These are phyloP conservation scores for Eolophus roseicapilla DNA, from an alignment of 2,113 vertebrate species.

Conservation along the genomic window DNA sequence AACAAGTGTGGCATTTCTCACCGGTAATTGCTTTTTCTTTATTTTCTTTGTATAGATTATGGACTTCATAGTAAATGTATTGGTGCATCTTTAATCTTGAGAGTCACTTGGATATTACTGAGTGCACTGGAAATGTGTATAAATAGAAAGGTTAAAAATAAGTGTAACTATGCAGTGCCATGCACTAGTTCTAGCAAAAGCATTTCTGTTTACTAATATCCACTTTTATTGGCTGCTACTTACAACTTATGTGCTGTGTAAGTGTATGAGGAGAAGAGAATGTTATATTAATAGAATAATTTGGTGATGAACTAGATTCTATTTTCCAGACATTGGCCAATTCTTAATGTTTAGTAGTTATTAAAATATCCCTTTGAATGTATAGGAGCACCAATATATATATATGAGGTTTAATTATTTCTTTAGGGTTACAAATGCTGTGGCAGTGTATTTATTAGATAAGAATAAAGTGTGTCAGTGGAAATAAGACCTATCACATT, in stretches of 20 bases:
- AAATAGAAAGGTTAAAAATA: not conserved
- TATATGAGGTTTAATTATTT: conserved; percentile 61
- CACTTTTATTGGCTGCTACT: not conserved
- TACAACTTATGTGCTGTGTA: not conserved
- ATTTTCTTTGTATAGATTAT: not conserved
- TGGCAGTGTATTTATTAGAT: conserved; percentile 29
- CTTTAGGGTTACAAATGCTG: not conserved
- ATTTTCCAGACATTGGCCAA: not conserved
- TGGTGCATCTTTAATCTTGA: not conserved
- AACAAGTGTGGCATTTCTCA: not conserved
- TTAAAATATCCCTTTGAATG: conserved; percentile 43
- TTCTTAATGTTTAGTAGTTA: conserved; percentile 33
- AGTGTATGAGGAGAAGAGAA: not conserved
- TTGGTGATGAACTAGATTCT: not conserved
- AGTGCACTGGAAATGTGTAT: not conserved
- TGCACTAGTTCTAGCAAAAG: not conserved
- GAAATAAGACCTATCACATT: conserved; percentile 69
- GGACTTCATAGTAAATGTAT: not conserved
- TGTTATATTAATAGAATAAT: conserved; percentile 6
- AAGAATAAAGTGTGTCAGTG: conserved; percentile 63
- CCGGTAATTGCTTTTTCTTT: not conserved
- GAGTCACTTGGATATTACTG: not conserved
- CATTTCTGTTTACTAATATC: not conserved
- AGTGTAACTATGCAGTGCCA: not conserved
- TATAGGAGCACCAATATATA: not conserved